Evolutionary conservation across 2,113 vertebrate genomes (phyloP), one percentile per base, ranked within the genome.

Genomic region (Lepidothrix coronata): DNA sequence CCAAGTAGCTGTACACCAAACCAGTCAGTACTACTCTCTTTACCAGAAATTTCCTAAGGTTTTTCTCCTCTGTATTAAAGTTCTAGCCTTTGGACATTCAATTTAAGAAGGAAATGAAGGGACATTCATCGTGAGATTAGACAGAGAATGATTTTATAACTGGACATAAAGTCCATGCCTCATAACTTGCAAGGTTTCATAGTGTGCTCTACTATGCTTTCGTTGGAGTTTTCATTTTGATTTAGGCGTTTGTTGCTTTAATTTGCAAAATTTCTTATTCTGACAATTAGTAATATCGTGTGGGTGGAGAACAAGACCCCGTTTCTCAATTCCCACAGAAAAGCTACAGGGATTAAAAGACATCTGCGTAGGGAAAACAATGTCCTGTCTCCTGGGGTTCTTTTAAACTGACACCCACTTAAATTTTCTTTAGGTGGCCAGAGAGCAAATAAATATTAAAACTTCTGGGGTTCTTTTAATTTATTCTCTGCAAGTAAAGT

Each of bases 401-500:
- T 95, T 86, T 55, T 37, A 81, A 80, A 68, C 39, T 58, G 67
- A 92, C 76, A 92, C 35, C 35, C 59, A 80, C 76, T 86, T 86
- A 65, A 21, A 68, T 67, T 48, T 74, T 74, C 48, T 75, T 85
- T 65, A 75, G n/a, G 5, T 21, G 58, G 9, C 22, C 49, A 68
- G 49, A 65, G 25, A 88, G 59, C 48, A 94, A 94, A 92, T 44
- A 86, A 93, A 93, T 44, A 61, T 68, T 52, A 43, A 72, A 74
- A 74, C 25, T 74, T 88, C 17, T 61, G 27, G 0, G 19, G 30
- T 27, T 58, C 19, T 20, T 65, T 88, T 91, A 10, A 25, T 59
- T 96, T 81, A 49, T 92, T 92, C 70, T 75, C 70, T 91, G 44
- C 85, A 96, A 97, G 93, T 95, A 95, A 94, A 97, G 48, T 61